Evolutionary conservation across 2,888 invertebrate species (phyloP).

Genomic region (Dilophus febrilis): DNA sequence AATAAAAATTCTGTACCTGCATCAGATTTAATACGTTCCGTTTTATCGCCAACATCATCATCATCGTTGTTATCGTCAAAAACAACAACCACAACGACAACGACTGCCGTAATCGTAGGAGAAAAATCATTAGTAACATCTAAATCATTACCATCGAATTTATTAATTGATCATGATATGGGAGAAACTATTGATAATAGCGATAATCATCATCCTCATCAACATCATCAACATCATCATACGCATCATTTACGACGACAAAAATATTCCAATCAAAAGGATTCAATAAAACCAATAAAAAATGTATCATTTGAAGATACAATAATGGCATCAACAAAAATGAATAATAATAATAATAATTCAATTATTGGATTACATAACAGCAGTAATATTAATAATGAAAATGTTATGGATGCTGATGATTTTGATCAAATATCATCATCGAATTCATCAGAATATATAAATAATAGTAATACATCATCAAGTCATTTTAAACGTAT

Average conservation of each 20-base stretch:
- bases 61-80: not conserved
- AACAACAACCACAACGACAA: too few species aligned
- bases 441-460: not conserved
- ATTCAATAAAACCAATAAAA: conserved; percentile 10
- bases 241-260: conserved; percentile 1
- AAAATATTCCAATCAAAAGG: too few species aligned
- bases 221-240: not conserved
- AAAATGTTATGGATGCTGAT: not conserved
- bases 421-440: not conserved
- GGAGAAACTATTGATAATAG: not conserved
- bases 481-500: not conserved
- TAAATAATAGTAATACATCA: not conserved
- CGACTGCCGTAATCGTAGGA: too few species aligned
- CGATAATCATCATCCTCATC: not conserved
- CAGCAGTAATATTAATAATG: not conserved
- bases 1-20: not conserved
- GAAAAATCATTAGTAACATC: too few species aligned
- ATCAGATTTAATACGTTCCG: not conserved
- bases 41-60: not conserved
- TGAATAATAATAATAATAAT: conserved; percentile 6
- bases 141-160: too few species aligned
- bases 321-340: too few species aligned
- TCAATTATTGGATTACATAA: not conserved
- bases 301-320: conserved; percentile 13
- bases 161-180: too few species aligned